Percentiles rank a stretch among this genome's conserved stretches.
phyloP scores from a whole-genome alignment of 2,113 vertebrate genomes.

The Paramisgurnus dabryanus region DNA sequence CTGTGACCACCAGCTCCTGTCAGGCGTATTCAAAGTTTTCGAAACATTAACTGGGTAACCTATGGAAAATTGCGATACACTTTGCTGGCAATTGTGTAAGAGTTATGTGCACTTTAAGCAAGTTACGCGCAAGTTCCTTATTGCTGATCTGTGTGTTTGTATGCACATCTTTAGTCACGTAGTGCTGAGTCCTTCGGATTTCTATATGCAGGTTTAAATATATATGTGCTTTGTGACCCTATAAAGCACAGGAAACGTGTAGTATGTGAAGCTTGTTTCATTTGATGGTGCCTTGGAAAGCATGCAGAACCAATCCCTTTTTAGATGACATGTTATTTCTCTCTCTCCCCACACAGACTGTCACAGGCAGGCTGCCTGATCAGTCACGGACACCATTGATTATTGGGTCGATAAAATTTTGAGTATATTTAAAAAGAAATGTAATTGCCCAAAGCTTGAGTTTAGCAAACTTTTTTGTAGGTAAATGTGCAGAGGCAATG shows the following conservation, averaged over 20 bases:
- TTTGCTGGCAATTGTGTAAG: not conserved
- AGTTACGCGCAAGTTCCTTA: not conserved
- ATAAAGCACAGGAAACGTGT: too few species aligned
- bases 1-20: constrained; percentile 27
- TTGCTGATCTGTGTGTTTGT: not conserved
- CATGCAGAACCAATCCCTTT: not conserved
- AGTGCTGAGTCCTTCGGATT: not conserved
- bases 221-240: not conserved
- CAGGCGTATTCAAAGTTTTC: constrained; percentile 20
- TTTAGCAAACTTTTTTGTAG: too few species aligned
- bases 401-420: not conserved
- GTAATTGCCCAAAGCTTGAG: not conserved
- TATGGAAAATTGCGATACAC: not conserved
- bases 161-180: not conserved
- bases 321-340: not conserved
- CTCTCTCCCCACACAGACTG: not conserved
- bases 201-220: not conserved
- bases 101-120: not conserved
- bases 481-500: too few species aligned
- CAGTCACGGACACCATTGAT: not conserved
- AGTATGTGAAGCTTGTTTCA: too few species aligned
- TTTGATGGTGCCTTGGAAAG: not conserved
- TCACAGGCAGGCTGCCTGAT: not conserved
- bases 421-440: not conserved
- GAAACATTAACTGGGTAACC: not conserved